Conservation (phyloP, 2,113 vertebrate genomes). For the Balaeniceps rex region DNA sequence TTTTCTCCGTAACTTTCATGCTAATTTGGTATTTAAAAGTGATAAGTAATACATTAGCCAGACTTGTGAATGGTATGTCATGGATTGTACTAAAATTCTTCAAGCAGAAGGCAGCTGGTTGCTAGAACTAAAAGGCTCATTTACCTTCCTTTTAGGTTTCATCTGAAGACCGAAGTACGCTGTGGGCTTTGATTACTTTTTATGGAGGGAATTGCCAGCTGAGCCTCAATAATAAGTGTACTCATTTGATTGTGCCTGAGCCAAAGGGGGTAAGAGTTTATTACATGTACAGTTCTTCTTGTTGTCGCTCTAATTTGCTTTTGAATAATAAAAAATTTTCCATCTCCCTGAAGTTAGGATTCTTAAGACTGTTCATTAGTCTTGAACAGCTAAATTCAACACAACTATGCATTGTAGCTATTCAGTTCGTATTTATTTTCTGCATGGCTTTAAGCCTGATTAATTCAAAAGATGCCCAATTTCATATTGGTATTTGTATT, state of each 20-base stretch:
- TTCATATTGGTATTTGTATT: neutral
- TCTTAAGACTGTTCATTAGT: neutral
- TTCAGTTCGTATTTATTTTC: neutral
- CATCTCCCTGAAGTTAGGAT: neutral
- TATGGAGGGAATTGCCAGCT: constrained; percentile 94
- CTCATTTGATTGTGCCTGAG: constrained; percentile 93
- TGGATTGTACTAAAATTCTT: neutral
- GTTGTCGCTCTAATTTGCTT: neutral
- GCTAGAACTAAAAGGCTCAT: neutral
- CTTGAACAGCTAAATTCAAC: neutral
- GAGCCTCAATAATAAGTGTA: constrained; percentile 91
- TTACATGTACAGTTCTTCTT: neutral
- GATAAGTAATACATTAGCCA: neutral
- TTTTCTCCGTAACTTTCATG: neutral
- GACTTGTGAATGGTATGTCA: neutral
- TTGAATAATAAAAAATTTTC: neutral
- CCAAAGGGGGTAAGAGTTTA: constrained; percentile 89
- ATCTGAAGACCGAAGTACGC: constrained; percentile 82
- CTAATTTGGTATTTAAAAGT: neutral
- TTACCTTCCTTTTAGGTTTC: constrained; percentile 77
- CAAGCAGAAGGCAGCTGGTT: neutral
- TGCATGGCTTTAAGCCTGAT: neutral
- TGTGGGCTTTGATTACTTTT: constrained; percentile 97
- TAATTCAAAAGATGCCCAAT: neutral
- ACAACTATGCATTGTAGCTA: neutral